Base-by-base conservation (phyloP, 2,797 vertebrate genomes). In the Rhynchotus rufescens region DNA sequence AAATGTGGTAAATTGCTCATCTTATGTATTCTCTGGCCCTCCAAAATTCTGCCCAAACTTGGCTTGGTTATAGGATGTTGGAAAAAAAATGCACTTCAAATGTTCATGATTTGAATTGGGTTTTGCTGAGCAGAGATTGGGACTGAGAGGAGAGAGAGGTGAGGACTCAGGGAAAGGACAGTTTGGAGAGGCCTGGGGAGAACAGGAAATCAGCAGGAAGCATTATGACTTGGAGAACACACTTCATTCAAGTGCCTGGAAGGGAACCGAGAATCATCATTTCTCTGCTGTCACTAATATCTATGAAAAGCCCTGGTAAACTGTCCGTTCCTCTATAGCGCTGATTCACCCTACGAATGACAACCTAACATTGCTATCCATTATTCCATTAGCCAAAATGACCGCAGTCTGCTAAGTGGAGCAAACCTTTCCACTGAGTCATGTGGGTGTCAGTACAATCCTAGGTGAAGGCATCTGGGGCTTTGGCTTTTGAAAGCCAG, bases 301-400 rank as follows among this genome's bases (percentile, higher is more conserved):
- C 61, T 34, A 25, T 67, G 65, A 80, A 86, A 88, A 84, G 75
- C 61, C 6, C 11, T 16, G 14, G 49, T 34, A 19, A 77, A 92
- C 68, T 23, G 65, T 84, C 84, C 2, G 0, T 52, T 91, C 45
- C 49, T 90, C 61, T 72, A 40, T 6, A 59, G 45, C 1, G 0
- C 65, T 34, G 32, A 42, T 86, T 86, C 81, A 90, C 36, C 2
- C 54, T 22, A 54, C 51, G 81, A 90, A 74, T 88, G 86, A 87
- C 84, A 94, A 75, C 15, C 54, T 30, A 2, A 82, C 88, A 93
- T 88, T 94, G 88, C 69, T 62, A 21, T 75, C 84, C 51, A 91
- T 95, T 94, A 92, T 94, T 94, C 84, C 93, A 94, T 96, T 96
- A 96, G 61, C 66, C 77, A 52, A 84, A 92, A 94, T 84, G 73